Base-by-base conservation (phyloP, 64 coral and sea anemone genomes). In the Orbicella faveolata region DNA sequence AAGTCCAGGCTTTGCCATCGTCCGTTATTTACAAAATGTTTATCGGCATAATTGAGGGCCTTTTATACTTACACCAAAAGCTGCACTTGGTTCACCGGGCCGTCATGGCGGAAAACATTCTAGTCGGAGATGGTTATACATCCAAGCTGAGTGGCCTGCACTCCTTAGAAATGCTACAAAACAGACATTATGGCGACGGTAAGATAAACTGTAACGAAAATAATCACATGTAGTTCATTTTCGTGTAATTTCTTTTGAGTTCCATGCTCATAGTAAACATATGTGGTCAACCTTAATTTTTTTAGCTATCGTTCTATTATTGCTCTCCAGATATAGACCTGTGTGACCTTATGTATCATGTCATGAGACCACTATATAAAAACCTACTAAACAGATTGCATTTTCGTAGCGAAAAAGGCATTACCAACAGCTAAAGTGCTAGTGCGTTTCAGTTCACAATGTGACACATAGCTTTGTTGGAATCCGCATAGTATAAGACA, bases 81-180 rank as follows among this genome's bases (percentile, higher is more conserved):
- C 64, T 67, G 6, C 18, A 67, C 21, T 67, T 67, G 64, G 64
- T 67, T 18, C 92, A 94, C 74, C 87, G 88, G 17, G 79, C 30
- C 5, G 61, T 94, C 21, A 94, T 79, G 74, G 92, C 92, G 1
- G 92, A 83, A 75, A 94, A 94, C 44, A 36, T 94, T 13, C 64
- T 94, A 19, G 80, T 94, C 3, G 65, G 80, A 18, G 79, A 90
- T 13, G 66, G 70, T 5, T 61, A 54, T 54, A 39, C 69, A 30
- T 86, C 80, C 34, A 94, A 94, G 39, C n/a, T 94, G 15, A 76
- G 79, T 23, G 92, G 92, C 1, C 55, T 94, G 41, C 80, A 94
- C 17, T 66, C 81, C 62, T 69, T 84, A 21, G 35, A 34, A 14
- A 19, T 7, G 10, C 81, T 84, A 0, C 64, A 67, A 6, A 19